A percentile compares a stretch with the other conserved stretches of the same genome.
These are phyloP conservation scores for Pogonocherus hispidulus DNA, from an alignment of 2,888 invertebrate genomes.

Conservation along the genomic window DNA sequence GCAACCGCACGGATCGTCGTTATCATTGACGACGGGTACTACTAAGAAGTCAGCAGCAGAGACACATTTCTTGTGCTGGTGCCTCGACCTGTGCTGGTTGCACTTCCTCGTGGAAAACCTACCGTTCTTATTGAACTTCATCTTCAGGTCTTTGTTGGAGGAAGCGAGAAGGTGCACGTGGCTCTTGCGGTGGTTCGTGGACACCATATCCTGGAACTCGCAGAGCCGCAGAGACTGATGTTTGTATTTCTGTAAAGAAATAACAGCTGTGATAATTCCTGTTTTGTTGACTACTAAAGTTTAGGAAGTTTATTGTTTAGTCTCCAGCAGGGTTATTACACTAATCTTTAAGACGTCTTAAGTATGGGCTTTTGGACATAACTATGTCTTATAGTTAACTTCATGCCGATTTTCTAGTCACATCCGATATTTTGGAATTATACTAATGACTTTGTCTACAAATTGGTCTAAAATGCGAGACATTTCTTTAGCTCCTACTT, in stretches of 20 bases:
- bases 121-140: conserved; percentile 44
- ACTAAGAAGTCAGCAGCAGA: conserved; percentile 31
- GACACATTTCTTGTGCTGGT: conserved; percentile 29
- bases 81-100: conserved; percentile 28
- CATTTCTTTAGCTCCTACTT: too few relatives aligned
- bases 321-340: too few relatives aligned
- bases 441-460: too few relatives aligned
- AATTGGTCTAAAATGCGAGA: too few relatives aligned
- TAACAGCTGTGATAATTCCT: neutral
- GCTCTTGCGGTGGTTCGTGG: conserved; percentile 18
- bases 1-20: conserved; percentile 34
- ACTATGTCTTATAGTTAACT: too few relatives aligned
- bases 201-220: conserved; percentile 40
- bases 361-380: too few relatives aligned
- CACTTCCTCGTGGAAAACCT: conserved; percentile 27
- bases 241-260: conserved; percentile 43
- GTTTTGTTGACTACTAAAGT: too few relatives aligned
- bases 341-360: too few relatives aligned
- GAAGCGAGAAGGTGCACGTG: conserved; percentile 38
- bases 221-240: conserved; percentile 29
- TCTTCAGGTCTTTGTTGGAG: conserved; percentile 34
- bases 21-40: conserved; percentile 24
- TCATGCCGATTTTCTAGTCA: too few relatives aligned
- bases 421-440: too few relatives aligned
- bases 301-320: too few relatives aligned